These are phyloP conservation scores for Eretmochelys imbricata DNA, from an alignment of 2,113 vertebrate genomes.

Conservation along the genomic window DNA sequence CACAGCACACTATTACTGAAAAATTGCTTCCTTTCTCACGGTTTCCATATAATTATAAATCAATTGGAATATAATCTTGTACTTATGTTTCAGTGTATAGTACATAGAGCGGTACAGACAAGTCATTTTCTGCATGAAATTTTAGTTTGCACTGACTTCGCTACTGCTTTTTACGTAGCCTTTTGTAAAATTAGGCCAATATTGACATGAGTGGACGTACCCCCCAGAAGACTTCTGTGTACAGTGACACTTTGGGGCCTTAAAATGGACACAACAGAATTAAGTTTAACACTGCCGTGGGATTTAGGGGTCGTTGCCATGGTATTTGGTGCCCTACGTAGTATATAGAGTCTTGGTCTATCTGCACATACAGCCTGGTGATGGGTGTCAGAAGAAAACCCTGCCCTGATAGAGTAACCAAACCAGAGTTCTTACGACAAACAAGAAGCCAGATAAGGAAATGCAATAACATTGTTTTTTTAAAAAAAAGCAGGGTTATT, in stretches of 20 bases:
- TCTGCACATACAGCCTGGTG: neutral
- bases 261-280: neutral
- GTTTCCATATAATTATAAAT: too few species aligned
- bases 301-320: neutral
- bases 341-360: neutral
- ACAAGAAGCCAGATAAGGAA: neutral
- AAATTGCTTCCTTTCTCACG: too few species aligned
- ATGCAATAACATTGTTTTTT: neutral
- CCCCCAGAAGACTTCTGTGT: too few species aligned
- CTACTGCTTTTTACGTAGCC: too few species aligned
- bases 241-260: neutral
- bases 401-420: neutral
- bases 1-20: too few species aligned
- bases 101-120: too few species aligned
- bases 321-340: neutral
- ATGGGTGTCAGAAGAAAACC: neutral
- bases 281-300: neutral
- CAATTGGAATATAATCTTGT: too few species aligned
- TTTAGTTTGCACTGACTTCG: too few species aligned
- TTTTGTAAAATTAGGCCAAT: too few species aligned
- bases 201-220: too few species aligned
- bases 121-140: too few species aligned
- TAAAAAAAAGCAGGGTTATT: neutral
- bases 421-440: neutral
- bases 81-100: too few species aligned